phyloP scores from a whole-genome alignment of 2,888 invertebrate species.

The Dinocampus coccinellae region DNA sequence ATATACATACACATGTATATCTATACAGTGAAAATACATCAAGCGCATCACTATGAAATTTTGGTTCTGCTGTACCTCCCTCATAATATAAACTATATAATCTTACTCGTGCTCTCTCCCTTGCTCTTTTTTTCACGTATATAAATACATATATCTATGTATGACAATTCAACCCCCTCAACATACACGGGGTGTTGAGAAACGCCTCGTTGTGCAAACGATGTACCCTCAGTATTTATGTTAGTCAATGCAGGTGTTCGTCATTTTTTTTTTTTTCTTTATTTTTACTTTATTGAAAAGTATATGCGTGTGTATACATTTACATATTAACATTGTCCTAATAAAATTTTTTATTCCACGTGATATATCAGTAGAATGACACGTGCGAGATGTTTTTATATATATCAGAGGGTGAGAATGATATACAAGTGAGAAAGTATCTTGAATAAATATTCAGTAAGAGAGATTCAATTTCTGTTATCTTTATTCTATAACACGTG shows the following conservation, averaged over 20 bases:
- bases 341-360: background rate
- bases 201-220: constrained; percentile 29
- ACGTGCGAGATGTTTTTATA: background rate
- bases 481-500: background rate
- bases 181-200: constrained; percentile 10
- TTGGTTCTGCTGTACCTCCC: background rate
- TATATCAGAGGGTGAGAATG: background rate
- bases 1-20: background rate
- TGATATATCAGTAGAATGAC: constrained; percentile 1
- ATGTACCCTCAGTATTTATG: constrained; percentile 38
- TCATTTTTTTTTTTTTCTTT: constrained; percentile 5
- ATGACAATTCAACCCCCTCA: constrained; percentile 5
- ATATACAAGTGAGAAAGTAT: background rate
- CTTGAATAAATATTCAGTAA: background rate
- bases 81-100: background rate
- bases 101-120: background rate
- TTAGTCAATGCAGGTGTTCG: constrained; percentile 36
- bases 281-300: background rate
- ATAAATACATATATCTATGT: background rate
- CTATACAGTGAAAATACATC: background rate
- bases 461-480: constrained; percentile 12
- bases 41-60: background rate
- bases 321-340: background rate
- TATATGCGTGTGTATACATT: background rate
- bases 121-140: background rate